Evolutionary conservation across 2,113 vertebrate genomes (phyloP).

Genomic region (Xenus cinereus): DNA sequence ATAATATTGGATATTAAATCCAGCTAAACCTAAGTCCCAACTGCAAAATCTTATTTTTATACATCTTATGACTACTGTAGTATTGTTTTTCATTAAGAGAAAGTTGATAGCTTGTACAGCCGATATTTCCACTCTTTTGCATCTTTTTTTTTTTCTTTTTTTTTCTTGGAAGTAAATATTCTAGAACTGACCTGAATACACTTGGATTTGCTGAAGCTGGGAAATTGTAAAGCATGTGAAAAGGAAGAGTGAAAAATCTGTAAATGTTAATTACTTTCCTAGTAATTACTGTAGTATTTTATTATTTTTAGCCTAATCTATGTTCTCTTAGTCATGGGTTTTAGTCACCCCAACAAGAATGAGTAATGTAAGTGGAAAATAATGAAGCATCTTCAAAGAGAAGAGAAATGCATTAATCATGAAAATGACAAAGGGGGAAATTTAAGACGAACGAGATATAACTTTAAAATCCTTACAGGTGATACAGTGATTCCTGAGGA

Average conservation of each 20-base stretch:
- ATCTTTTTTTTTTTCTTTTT: background rate
- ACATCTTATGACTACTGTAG: background rate
- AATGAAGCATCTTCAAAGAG: constrained; percentile 8
- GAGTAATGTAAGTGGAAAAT: constrained; percentile 46
- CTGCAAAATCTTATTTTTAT: background rate
- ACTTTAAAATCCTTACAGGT: background rate
- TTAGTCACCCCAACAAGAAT: constrained; percentile 53
- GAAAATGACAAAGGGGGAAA: background rate
- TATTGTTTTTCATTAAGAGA: background rate
- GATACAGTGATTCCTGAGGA: background rate
- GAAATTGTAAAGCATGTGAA: background rate
- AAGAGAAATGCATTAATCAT: background rate
- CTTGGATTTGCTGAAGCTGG: background rate
- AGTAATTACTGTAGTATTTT: constrained; percentile 41
- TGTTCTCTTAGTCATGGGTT: constrained; percentile 46
- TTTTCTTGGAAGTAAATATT: background rate
- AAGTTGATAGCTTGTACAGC: background rate
- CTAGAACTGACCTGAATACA: background rate
- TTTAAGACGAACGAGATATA: background rate
- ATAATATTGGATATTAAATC: background rate
- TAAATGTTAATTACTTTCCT: constrained; percentile 28
- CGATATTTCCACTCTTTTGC: background rate
- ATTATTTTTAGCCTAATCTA: constrained; percentile 59
- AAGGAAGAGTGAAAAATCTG: background rate
- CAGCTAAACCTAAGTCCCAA: background rate